A percentile compares a stretch with the other conserved stretches of the same genome.
Evolutionary conservation across 2,113 vertebrate genomes (phyloP).

Genomic region (Ptilorrhoa leucosticta): DNA sequence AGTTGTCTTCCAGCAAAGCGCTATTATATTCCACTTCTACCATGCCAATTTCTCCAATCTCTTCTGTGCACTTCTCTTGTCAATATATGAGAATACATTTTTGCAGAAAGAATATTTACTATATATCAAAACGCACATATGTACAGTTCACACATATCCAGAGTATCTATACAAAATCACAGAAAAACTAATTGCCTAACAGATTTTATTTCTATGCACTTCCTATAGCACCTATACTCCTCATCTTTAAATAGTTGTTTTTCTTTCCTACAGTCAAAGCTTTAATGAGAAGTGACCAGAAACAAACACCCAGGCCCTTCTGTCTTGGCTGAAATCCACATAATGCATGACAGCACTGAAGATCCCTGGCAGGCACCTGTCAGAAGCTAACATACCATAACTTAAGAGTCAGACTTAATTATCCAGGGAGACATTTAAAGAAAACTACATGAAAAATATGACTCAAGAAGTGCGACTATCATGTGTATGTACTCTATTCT

Average conservation of each 20-base stretch:
- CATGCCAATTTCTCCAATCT: background rate
- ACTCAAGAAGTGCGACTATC: slow-evolving; percentile 47
- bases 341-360: slow-evolving; percentile 71
- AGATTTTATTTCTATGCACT: slow-evolving; percentile 29
- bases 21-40: background rate
- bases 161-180: background rate
- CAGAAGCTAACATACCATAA: slow-evolving; percentile 70
- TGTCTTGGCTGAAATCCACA: slow-evolving; percentile 72
- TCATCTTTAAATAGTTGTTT: slow-evolving; percentile 46
- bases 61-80: background rate
- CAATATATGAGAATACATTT: background rate
- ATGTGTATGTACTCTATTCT: background rate
- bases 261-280: slow-evolving; percentile 47
- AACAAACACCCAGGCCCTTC: slow-evolving; percentile 53
- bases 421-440: slow-evolving; percentile 71
- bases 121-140: background rate
- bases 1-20: background rate
- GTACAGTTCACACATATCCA: background rate
- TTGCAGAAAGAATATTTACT: background rate
- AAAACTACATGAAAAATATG: slow-evolving; percentile 67
- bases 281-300: slow-evolving; percentile 73
- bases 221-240: background rate
- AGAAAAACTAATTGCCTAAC: slow-evolving; percentile 9
- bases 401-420: slow-evolving; percentile 71
- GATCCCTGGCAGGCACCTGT: slow-evolving; percentile 75